Base-by-base conservation (phyloP, 2,113 vertebrate genomes). In the Peromyscus leucopus region DNA sequence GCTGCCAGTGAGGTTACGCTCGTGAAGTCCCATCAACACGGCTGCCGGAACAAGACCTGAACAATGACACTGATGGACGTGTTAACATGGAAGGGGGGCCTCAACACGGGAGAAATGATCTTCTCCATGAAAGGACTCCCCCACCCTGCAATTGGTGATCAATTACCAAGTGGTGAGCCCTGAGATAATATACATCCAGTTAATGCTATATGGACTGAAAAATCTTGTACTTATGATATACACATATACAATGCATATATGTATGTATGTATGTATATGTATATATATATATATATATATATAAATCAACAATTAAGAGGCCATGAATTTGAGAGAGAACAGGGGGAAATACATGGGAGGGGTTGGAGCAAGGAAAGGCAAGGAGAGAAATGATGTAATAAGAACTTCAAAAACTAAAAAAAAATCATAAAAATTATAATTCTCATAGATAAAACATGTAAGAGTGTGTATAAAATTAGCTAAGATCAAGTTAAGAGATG, bases 401-500 rank as follows among this genome's bases (percentile, higher is more conserved):
- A 12, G 22, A 83, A 61, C 33, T 82, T 57, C 19, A 39, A 83
- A 83, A 83, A 39, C 2, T 61, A 39, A 83, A 61, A 61, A n/a
- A 79, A 55, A 78, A 59, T 12, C 2, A 57, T 80, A 24, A 28
- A 67, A 89, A n/a, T 48, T 82, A 2, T 59, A 80, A 75, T 88
- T 74, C 91, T 90, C 71, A 92, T 80, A 94, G 76, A 90, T 51
- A 93, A 96, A 72, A 33, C 59, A 61, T 86, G 6, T 15, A 74
- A 26, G 59, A 28, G 59, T 39, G 55, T 55, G 69, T 11, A n/a
- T 1, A 95, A 74, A 46, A 75, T 48, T 83, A 93, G 26, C 31
- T 87, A 17, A 76, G 3, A 76, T 55, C 31, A 94, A 55, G 26
- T 93, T 92, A 61, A 79, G 17, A 76, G 36, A 76, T 59, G 93